phyloP scores from a whole-genome alignment of 2,113 vertebrate genomes.

The Potamarius usumacintae region DNA sequence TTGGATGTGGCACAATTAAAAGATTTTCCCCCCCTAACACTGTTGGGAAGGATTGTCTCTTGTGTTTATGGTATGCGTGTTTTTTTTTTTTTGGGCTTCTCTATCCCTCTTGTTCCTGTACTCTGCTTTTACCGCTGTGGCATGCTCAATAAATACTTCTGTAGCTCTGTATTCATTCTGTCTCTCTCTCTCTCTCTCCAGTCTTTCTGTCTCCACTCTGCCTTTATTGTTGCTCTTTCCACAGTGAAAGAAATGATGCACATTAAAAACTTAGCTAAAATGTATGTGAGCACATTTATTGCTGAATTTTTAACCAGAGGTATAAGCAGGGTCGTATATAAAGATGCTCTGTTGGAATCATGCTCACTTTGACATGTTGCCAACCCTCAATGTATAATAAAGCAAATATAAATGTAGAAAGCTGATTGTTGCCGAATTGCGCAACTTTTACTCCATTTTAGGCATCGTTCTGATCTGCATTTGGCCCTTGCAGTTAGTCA shows the following conservation, averaged over 20 bases:
- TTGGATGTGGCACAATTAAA: slow-evolving; percentile 95
- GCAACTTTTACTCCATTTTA: not conserved
- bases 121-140: slow-evolving; percentile 91
- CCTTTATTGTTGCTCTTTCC: slow-evolving; percentile 78
- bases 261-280: not conserved
- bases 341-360: not conserved
- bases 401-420: not conserved
- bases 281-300: not conserved
- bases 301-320: not conserved
- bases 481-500: slow-evolving; percentile 64
- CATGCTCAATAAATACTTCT: slow-evolving; percentile 99
- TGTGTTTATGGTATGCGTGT: slow-evolving; percentile 73
- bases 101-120: slow-evolving; percentile 80
- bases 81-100: slow-evolving; percentile 18
- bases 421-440: not conserved
- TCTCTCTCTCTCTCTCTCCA: slow-evolving; percentile 79
- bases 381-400: not conserved
- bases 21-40: slow-evolving; percentile 87
- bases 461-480: not conserved
- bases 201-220: slow-evolving; percentile 76
- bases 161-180: slow-evolving; percentile 88
- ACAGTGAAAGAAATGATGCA: slow-evolving; percentile 77
- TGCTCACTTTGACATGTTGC: not conserved
- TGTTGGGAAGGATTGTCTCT: slow-evolving; percentile 82
- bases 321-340: not conserved